phyloP scores from a whole-genome alignment of 2,888 invertebrate genomes.

The Caenorhabditis wallacei region DNA sequence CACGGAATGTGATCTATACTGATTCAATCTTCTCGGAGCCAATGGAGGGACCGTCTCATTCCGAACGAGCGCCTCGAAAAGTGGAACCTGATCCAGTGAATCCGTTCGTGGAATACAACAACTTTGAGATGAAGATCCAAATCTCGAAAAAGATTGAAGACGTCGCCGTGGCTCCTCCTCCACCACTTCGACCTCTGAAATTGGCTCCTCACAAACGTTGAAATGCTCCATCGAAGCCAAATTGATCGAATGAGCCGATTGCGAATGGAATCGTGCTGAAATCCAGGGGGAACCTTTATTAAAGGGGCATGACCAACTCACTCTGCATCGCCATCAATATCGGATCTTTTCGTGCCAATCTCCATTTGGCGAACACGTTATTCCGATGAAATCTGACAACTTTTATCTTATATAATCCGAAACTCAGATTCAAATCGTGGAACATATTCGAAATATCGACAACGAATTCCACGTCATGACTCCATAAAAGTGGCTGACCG shows the following conservation, averaged over 20 bases:
- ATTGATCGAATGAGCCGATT: conserved; percentile 52
- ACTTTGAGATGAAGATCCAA: conserved; percentile 47
- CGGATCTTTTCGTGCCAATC: conserved; percentile 53
- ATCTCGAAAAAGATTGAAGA: conserved; percentile 45
- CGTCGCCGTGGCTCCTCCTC: conserved; percentile 16
- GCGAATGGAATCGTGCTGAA: conserved; percentile 59
- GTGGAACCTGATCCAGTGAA: conserved; percentile 46
- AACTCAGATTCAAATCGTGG: conserved; percentile 16
- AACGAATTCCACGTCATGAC: conserved; percentile 63
- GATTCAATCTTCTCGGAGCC: conserved; percentile 1
- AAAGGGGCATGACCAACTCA: conserved; percentile 6
- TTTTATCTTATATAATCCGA: conserved; percentile 56
- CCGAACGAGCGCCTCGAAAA: conserved; percentile 48
- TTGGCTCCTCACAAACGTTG: not conserved
- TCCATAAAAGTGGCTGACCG: conserved; percentile 58
- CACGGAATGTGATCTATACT: conserved; percentile 6
- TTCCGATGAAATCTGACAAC: conserved; percentile 59
- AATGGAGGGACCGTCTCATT: conserved; percentile 23
- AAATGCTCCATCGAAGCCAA: conserved; percentile 21
- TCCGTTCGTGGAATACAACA: conserved; percentile 59
- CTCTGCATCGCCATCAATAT: conserved; percentile 56
- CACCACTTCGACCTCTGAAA: no score
- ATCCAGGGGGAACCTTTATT: not conserved
- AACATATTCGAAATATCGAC: conserved; percentile 59
- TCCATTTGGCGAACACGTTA: conserved; percentile 62